Evolutionary conservation across 1,140 invertebrate genomes (phyloP), one percentile per base, ranked within the genome.

Genomic region (Zaprionus camerounensis): DNA sequence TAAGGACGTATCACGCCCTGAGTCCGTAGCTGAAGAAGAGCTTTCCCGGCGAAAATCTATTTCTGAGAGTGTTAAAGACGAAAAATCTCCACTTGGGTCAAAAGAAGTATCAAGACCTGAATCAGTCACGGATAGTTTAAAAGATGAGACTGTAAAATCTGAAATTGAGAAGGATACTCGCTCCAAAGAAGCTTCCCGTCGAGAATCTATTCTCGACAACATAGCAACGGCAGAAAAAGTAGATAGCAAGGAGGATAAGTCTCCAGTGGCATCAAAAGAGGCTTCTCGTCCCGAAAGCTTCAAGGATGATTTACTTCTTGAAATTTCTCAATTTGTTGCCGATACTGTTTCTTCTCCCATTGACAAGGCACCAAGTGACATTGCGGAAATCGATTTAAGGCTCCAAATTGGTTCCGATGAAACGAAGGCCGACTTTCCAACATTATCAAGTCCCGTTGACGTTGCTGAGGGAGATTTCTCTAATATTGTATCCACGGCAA

Each of bases 21-120:
- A 56, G 17, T 85, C 84, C 0, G 76, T 78, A 0, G 76, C 44
- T 1, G 75, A 73, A 38, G 75, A 57, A 0, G 66, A 75, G 22
- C 13, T 51, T 1, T 51, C 46, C 12, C 4, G 38, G 15, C 7
- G 57, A 7, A 36, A 78, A 57, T n/a, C 22, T 2, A 56, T 17
- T n/a, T 56, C 13, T 20, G 76, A 79, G 46, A 72, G 53, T 44
- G 1, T 24, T 0, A 81, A 80, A 24, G 76, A 76, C 49, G 51
- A 13, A 15, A 62, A 69, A 46, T 76, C 78, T 1, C 31, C 64
- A 2, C 2, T 26, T 22, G 49, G 31, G 7, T 65, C 70, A 2
- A 66, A 78, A 34, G 81, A 83, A 46, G 24, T 26, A 28, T 90
- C 82, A 22, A 12, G 76, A n/a, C 76, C 66, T 2, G 62, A 58